A percentile compares a stretch with the other conserved stretches of the same genome.
phyloP scores from a whole-genome alignment of 2,113 vertebrate species.

The Micromys minutus region DNA sequence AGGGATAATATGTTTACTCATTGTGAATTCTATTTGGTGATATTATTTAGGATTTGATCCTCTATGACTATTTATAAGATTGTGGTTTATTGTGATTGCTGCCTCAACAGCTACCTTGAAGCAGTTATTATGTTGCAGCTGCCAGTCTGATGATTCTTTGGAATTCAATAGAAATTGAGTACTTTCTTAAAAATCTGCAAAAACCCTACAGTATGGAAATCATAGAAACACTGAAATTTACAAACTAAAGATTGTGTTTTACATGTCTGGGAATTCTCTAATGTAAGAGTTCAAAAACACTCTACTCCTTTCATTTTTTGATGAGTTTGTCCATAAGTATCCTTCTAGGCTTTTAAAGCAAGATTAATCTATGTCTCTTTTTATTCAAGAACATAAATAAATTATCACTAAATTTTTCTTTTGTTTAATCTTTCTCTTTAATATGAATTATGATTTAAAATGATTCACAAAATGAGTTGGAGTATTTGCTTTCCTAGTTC shows the following conservation, averaged over 20 bases:
- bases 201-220: not conserved
- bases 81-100: not conserved
- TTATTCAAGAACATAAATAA: not conserved
- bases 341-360: not conserved
- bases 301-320: not conserved
- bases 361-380: not conserved
- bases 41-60: not conserved
- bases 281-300: not conserved
- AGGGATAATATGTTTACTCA: not conserved
- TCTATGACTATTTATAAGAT: not conserved
- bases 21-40: not conserved
- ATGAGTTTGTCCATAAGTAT: not conserved
- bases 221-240: not conserved
- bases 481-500: not conserved
- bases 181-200: not conserved
- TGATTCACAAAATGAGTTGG: not conserved
- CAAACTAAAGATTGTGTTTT: not conserved
- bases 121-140: not conserved
- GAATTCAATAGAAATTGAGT: slow-evolving; percentile 4
- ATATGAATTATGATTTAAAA: not conserved
- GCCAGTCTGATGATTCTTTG: not conserved
- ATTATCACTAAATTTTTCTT: not conserved
- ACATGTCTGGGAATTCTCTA: not conserved
- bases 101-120: not conserved
- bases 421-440: not conserved